Evolutionary conservation across 2,113 vertebrate species (phyloP).

Genomic region (Anser brachyrhynchus): DNA sequence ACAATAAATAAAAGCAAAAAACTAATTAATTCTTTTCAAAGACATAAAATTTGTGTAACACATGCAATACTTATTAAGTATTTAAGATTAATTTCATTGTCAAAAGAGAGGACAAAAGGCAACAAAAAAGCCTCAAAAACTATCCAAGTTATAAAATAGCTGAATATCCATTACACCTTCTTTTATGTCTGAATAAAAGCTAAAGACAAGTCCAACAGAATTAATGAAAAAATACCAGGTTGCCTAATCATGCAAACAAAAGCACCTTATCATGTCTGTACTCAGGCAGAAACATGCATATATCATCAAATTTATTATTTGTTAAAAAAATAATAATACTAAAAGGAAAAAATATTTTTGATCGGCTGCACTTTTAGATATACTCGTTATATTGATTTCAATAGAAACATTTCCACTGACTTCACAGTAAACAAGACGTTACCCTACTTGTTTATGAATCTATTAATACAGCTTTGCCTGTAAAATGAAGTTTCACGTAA

Average conservation of each 20-base stretch:
- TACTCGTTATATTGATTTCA: neutral
- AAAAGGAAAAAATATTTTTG: neutral
- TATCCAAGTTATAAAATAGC: neutral
- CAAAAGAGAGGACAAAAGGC: neutral
- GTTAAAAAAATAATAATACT: neutral
- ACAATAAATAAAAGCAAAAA: neutral
- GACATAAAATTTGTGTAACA: neutral
- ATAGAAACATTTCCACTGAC: neutral
- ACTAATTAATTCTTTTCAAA: neutral
- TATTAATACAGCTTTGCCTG: neutral
- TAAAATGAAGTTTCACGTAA: neutral
- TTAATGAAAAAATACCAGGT: neutral
- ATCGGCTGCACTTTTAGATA: neutral
- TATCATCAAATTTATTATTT: neutral
- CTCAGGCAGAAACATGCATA: neutral
- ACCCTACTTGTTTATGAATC: neutral
- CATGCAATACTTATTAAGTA: neutral
- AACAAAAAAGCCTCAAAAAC: constrained; percentile 1
- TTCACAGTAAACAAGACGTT: neutral
- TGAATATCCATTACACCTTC: neutral
- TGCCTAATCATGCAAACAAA: neutral
- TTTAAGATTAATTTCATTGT: neutral
- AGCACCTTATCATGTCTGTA: neutral
- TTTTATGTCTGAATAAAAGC: neutral
- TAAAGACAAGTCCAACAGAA: neutral